Evolutionary conservation across 2,113 vertebrate species (phyloP).

Genomic region (Reinhardtius hippoglossoides): DNA sequence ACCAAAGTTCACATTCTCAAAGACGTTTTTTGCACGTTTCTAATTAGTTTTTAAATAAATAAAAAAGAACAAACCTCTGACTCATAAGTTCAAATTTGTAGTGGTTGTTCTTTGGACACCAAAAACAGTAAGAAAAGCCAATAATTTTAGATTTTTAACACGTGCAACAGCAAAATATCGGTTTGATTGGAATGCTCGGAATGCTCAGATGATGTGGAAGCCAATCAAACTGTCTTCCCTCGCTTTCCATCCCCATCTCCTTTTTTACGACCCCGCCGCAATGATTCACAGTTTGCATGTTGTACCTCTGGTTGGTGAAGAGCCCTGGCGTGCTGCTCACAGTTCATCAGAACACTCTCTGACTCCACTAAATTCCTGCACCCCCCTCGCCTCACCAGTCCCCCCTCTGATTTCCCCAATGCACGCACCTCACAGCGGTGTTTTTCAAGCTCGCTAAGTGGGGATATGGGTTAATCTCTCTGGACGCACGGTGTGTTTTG

Average conservation of each 20-base stretch:
- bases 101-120: background rate
- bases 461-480: slow-evolving; percentile 68
- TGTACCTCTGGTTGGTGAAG: background rate
- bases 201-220: background rate
- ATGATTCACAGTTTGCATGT: slow-evolving; percentile 9
- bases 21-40: background rate
- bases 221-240: background rate
- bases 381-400: slow-evolving; percentile 3
- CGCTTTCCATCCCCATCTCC: background rate
- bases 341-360: slow-evolving; percentile 5
- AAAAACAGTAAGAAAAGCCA: background rate
- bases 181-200: background rate
- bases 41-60: background rate
- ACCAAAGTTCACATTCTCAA: background rate
- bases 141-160: background rate
- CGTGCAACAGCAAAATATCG: background rate
- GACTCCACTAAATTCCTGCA: background rate
- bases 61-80: background rate
- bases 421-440: slow-evolving; percentile 11
- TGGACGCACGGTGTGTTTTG: slow-evolving; percentile 57
- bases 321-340: background rate
- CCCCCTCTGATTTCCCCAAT: slow-evolving; percentile 27
- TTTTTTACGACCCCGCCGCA: background rate
- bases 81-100: background rate
- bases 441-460: slow-evolving; percentile 54